Base-by-base conservation (phyloP, 2,113 vertebrate species). In the Thamnaconus septentrionalis region DNA sequence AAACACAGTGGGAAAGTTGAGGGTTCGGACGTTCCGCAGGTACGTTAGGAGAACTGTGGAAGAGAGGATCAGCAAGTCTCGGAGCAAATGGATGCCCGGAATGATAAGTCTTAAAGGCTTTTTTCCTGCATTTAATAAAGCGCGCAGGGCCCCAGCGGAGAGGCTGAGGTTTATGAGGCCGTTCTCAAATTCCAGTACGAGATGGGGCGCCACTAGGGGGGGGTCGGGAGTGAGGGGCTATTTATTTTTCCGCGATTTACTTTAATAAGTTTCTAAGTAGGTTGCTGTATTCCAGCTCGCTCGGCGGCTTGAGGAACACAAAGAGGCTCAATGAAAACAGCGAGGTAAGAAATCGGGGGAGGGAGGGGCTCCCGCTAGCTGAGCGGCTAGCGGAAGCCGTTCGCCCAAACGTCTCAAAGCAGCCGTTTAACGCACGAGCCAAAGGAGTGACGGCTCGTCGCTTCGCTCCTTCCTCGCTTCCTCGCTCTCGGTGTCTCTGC, bases 261-360 rank as follows among this genome's bases (percentile, higher is more conserved):
- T 89, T 86, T 89, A 87, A 88, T 88, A 87, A 87, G 80, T 75
- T 86, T 81, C 77, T 85, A 84, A 88, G 86, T 84, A 70, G 74
- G 77, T 69, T 53, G 65, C 61, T 39, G 70, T 77, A 73, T 71
- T 56, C 68, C 75, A 80, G 82, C 74, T 84, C 52, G 57, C 63
- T 87, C 82, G 80, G 86, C 81, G 69, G 76, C 74, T 71, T 66
- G 62, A 53, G 70, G 74, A 87, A 82, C 78, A 79, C 51, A 76
- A 51, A 73, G 54, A 59, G 56, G 72, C 73, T 79, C 74, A 65
- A 60, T 74, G 79, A 79, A 84, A 75, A 78, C 5, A 69, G 66
- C 53, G 57, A 85, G 66, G 55, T 73, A 74, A 60, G 53, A 66
- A 39, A 53, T 41, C 41, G 50, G 72, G 45, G 69, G n/a, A n/a